Evolutionary conservation across 2,797 vertebrate species (phyloP), one percentile per base, ranked within the genome.

Genomic region (Odontamblyopus rebecca): DNA sequence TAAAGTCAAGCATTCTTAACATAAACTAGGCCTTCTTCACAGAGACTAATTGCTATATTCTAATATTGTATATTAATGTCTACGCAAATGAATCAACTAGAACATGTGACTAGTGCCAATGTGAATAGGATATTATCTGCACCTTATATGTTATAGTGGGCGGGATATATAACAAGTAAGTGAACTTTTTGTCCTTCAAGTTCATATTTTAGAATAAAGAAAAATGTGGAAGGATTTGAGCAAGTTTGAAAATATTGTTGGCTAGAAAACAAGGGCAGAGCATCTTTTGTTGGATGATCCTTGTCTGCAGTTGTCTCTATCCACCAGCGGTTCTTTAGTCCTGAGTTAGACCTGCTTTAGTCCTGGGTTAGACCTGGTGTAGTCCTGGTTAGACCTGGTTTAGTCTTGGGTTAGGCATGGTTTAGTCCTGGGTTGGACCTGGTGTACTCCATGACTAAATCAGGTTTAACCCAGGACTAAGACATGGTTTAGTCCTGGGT

Each of bases 11-110:
- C 27, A 75, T 48, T 48, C 44, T 48, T 48, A 56, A 61, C 81
- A 74, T 48, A 48, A 48, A 48, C 35, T 38, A 38, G 35, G 67
- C 54, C 71, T 67, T 74, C 72, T 74, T n/a, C 62, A 64, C 64
- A 35, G 18, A 19, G 12, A 15, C 51, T 69, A 61, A 69, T 68
- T 69, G 67, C 61, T 54, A 15, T 48, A 48, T 48, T 3, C 44
- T 64, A 6, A 54, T 7, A 9, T 9, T 54, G n/a, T 54, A 8
- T n/a, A 23, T 19, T 56, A 56, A 9, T 54, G 0, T 59, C 26
- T 29, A 27, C 1, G 19, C 19, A 6, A 54, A n/a, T 54, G 0
- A n/a, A n/a, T 54, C 53, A 54, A 13, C 54, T 4, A 11, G 12
- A 44, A 44, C 12, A 4, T 44, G 41, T 35, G 35, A 35, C 35